These are phyloP conservation scores for Sesamia inferens DNA, from an alignment of 2,888 invertebrate genomes.

Conservation along the genomic window DNA sequence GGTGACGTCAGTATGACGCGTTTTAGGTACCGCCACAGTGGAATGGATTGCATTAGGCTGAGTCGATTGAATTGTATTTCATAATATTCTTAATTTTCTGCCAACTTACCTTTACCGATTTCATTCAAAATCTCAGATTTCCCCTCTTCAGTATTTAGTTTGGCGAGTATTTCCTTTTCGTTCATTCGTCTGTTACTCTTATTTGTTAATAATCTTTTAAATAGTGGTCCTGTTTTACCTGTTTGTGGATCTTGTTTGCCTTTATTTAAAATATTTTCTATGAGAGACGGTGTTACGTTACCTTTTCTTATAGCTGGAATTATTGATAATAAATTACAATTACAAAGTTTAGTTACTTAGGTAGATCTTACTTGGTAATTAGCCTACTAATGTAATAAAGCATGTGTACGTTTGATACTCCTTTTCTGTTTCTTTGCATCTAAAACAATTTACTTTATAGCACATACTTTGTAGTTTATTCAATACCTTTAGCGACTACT, in stretches of 20 bases:
- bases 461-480: no score
- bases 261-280: conserved; percentile 34
- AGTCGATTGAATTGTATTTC: not conserved
- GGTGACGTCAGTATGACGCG: no score
- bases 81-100: not conserved
- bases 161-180: conserved; percentile 32
- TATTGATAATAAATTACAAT: not conserved
- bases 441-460: not conserved
- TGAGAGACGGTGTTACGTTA: conserved; percentile 28
- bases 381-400: not conserved
- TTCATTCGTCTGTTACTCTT: not conserved
- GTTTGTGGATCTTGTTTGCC: not conserved
- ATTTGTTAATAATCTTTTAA: not conserved
- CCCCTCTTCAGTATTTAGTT: conserved; percentile 29
- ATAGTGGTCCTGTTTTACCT: not conserved
- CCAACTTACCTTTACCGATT: conserved; percentile 30
- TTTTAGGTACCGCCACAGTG: no score
- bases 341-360: no score
- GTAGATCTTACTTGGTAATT: not conserved
- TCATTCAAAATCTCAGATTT: conserved; percentile 26
- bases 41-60: not conserved
- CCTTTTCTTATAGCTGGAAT: conserved; percentile 43
- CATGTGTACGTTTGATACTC: no score
- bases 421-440: no score
- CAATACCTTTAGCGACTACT: conserved; percentile 29